Percentiles rank a stretch among this genome's conserved stretches.
phyloP scores from a whole-genome alignment of 2,888 invertebrate genomes.

The Chromoteleia sp. region DNA sequence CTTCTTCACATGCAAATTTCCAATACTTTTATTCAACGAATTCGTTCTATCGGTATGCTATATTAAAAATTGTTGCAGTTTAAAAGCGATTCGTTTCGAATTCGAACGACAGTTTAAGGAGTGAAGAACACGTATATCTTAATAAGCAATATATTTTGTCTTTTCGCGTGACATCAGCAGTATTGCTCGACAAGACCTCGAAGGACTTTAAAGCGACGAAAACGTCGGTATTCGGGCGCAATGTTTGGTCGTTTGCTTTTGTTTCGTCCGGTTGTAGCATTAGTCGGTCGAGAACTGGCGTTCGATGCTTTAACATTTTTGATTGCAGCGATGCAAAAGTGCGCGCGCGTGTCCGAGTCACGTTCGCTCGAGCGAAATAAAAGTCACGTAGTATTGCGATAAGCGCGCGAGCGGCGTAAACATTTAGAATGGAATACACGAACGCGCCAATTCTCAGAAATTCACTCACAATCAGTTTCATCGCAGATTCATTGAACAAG shows the following conservation, averaged over 20 bases:
- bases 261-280: constrained; percentile 41
- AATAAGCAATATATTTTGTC: too few species aligned
- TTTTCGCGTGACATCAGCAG: too few species aligned
- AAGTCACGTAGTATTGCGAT: constrained; percentile 66
- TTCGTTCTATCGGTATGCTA: too few species aligned
- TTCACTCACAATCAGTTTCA: constrained; percentile 68
- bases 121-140: too few species aligned
- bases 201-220: too few species aligned
- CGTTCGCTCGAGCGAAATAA: constrained; percentile 62
- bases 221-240: too few species aligned
- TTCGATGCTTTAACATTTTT: constrained; percentile 57
- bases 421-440: constrained; percentile 66
- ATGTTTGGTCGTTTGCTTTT: constrained; percentile 42
- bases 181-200: too few species aligned
- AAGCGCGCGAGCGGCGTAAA: constrained; percentile 60
- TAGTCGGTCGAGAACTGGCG: constrained; percentile 20
- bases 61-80: too few species aligned
- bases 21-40: too few species aligned
- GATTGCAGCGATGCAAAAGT: constrained; percentile 67
- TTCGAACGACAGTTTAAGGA: too few species aligned
- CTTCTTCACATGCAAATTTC: too few species aligned
- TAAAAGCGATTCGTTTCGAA: too few species aligned
- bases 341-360: constrained; percentile 64
- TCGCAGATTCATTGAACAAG: constrained; percentile 65
- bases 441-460: constrained; percentile 64